Percentiles rank a stretch among this genome's conserved stretches.
Conservation (phyloP, 2,797 vertebrate species). For the Scolopax rusticola region DNA sequence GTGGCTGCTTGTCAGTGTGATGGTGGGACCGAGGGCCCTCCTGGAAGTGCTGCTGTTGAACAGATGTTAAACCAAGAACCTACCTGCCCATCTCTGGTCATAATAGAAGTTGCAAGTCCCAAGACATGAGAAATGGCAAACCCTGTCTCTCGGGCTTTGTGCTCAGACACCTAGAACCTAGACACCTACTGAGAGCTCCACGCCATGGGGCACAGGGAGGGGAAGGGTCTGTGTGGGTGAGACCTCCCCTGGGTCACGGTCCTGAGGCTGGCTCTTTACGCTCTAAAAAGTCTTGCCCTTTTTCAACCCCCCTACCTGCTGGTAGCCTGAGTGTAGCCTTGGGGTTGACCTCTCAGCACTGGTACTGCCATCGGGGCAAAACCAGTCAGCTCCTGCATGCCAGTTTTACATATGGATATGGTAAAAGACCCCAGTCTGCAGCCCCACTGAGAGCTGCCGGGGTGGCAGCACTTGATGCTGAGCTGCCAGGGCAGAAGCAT, state of each 20-base stretch:
- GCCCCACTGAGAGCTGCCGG: not conserved
- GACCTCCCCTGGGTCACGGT: not conserved
- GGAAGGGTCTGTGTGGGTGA: not conserved
- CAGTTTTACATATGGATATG: not conserved
- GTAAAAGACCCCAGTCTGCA: not conserved
- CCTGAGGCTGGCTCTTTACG: not conserved
- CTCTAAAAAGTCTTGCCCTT: not conserved
- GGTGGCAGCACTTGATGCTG: not conserved
- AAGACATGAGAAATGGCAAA: not conserved
- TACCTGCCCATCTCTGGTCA: not conserved
- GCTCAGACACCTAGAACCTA: conserved; percentile 63
- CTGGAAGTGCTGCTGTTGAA: not conserved
- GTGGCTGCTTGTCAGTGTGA: not conserved
- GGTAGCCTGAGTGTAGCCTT: not conserved
- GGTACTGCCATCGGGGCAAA: not conserved
- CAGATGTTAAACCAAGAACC: not conserved
- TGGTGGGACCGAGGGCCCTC: not conserved
- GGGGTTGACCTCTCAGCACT: not conserved
- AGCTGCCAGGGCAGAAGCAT: not conserved
- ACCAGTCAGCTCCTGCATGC: not conserved
- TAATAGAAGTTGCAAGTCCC: not conserved
- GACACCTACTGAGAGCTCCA: conserved; percentile 36
- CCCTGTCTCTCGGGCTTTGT: not conserved
- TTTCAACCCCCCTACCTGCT: not conserved
- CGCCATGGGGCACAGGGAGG: not conserved